Base-by-base conservation (phyloP, 2,888 invertebrate species). In the Mechanitis mazaeus region DNA sequence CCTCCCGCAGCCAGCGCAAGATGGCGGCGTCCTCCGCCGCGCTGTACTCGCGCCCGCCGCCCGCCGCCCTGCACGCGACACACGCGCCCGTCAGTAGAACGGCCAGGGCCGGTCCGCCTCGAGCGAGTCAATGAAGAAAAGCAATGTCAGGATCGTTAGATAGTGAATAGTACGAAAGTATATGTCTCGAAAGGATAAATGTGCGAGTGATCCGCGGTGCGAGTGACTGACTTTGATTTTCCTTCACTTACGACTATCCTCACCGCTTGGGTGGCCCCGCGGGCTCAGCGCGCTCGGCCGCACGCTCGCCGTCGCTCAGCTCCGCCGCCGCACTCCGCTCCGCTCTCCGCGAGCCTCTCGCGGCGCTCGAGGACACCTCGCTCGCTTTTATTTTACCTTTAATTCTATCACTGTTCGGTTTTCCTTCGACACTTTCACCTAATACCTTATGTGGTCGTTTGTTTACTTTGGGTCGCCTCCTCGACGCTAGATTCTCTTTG, bases 21-120 rank as follows among this genome's bases (percentile, higher is more conserved):
- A 86, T 85, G 4, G 78, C 81, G 68, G 76, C 81, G 77, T 86
- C 89, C 74, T 87, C 90, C 60, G 80, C 67, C 57, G 64, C 63
- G 0, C 82, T 77, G 72, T 85, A 87, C 76, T 77, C 79, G 33
- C 75, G 73, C 60, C 59, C 31, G 38, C 28, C 50, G n/a, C 28
- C 47, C 20, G 28, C 47, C 31, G 50, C 20, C 11, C 31, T 56
- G 28, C 35, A 54, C 45, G 38, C 3, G 31, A 31, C n/a, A 55
- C 47, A 38, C 7, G 6, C 12, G n/a, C 7, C 28, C 20, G 7
- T 47, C 12, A 9, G 11, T 6, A 45, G 3, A 3, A 12, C 1
- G 46, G 46, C 9, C 4, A 28, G 5, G 20, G 4, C 28, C 2
- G 3, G 7, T 2, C 20, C 3, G 47, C n/a, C 3, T 28, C 7